Conservation (phyloP, 2,888 invertebrate species). For the Cerastoderma edule region DNA sequence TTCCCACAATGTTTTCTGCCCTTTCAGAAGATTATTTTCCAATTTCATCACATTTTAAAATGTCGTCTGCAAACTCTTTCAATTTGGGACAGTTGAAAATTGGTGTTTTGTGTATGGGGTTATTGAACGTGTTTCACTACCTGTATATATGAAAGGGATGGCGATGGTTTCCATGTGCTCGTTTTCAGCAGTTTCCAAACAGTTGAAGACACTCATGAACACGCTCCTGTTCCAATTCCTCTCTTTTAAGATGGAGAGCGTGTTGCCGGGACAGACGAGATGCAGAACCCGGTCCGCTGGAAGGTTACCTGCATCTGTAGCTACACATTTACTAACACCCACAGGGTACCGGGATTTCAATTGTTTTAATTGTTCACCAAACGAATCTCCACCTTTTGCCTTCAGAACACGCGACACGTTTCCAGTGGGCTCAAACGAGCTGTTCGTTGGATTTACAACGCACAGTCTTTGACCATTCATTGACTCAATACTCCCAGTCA, state of each 20-base stretch:
- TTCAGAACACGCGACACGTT: not conserved
- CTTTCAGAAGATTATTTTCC: too few relatives aligned
- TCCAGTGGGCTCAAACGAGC: not conserved
- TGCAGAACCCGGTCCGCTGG: not conserved
- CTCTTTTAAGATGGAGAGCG: not conserved
- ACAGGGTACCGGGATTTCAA: not conserved
- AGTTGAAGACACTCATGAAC: not conserved
- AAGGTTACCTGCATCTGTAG: not conserved
- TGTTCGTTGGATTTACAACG: constrained; percentile 5
- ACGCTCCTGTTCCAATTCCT: not conserved
- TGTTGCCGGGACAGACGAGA: not conserved
- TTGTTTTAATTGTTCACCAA: not conserved
- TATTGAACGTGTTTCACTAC: too few relatives aligned
- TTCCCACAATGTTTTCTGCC: too few relatives aligned
- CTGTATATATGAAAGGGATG: constrained; percentile 2
- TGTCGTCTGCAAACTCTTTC: too few relatives aligned
- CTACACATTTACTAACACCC: not conserved
- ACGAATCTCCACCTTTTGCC: not conserved
- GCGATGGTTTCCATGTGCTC: not conserved
- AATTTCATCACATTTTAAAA: too few relatives aligned
- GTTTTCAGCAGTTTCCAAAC: not conserved
- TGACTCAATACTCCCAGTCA: not conserved
- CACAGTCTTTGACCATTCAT: not conserved
- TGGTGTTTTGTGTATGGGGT: too few relatives aligned
- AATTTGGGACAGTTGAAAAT: too few relatives aligned